Evolutionary conservation across 2,797 vertebrate species (phyloP).

Genomic region (Falco concolor): DNA sequence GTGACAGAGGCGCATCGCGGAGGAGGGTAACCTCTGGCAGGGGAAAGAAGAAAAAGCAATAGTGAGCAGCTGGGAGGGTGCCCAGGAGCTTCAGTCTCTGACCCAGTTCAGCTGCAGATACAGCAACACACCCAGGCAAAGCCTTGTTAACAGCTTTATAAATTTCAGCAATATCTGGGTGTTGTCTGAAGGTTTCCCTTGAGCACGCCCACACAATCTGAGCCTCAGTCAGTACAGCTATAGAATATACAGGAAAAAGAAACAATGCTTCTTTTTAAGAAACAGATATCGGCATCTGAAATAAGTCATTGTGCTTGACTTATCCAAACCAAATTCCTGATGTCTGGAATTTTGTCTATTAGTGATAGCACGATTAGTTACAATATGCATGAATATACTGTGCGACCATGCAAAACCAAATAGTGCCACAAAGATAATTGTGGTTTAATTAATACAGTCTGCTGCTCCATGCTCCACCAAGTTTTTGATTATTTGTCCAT

Average conservation of each 20-base stretch:
- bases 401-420: neutral
- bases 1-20: neutral
- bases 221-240: neutral
- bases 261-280: conserved; percentile 17
- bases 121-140: conserved; percentile 6
- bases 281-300: neutral
- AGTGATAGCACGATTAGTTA: neutral
- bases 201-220: neutral
- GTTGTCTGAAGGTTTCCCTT: conserved; percentile 7
- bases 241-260: neutral
- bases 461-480: conserved; percentile 19
- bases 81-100: neutral
- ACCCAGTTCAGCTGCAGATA: neutral
- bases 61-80: neutral
- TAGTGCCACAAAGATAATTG: conserved; percentile 10
- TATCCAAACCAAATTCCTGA: conserved; percentile 39
- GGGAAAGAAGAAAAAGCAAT: neutral
- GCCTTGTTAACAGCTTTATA: neutral
- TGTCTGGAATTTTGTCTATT: conserved; percentile 39
- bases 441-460: conserved; percentile 53
- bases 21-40: neutral
- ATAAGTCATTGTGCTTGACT: conserved; percentile 1
- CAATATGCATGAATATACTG: neutral
- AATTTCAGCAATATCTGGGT: neutral
- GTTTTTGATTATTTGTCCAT: conserved; percentile 43